These are phyloP conservation scores for Euwallacea fornicatus DNA, from an alignment of 1,140 invertebrate genomes.

Conservation along the genomic window DNA sequence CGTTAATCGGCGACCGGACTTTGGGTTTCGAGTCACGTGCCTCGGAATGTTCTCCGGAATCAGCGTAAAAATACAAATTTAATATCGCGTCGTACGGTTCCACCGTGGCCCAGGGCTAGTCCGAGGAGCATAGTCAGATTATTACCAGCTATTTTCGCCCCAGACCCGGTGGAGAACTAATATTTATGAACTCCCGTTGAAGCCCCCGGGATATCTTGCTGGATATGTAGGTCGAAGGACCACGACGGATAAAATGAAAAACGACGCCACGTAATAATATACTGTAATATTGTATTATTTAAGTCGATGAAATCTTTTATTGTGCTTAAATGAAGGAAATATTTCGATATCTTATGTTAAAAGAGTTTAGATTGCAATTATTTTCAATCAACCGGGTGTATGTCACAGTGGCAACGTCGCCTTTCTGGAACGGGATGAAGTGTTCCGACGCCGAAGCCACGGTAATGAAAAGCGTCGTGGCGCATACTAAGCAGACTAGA, in stretches of 20 bases:
- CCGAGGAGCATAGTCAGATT: conserved; percentile 46
- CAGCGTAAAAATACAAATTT: conserved; percentile 55
- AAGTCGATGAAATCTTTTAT: too few species aligned
- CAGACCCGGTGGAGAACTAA: conserved; percentile 39
- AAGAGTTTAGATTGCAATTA: conserved; percentile 5
- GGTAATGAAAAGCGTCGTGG: conserved; percentile 54
- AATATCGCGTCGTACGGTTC: conserved; percentile 49
- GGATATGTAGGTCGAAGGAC: conserved; percentile 33
- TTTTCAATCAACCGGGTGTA: conserved; percentile 20
- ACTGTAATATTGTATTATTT: too few species aligned
- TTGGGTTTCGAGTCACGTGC: conserved; percentile 51
- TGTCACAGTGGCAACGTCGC: conserved; percentile 19
- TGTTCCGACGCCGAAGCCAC: conserved; percentile 47
- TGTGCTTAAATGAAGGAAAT: too few species aligned
- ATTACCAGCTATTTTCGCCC: conserved; percentile 47
- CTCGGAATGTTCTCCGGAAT: conserved; percentile 51
- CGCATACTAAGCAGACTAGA: conserved; percentile 51
- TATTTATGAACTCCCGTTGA: conserved; percentile 38
- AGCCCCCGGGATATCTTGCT: conserved; percentile 19
- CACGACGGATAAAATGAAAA: conserved; percentile 30
- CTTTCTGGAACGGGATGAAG: conserved; percentile 43
- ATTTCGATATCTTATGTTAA: too few species aligned
- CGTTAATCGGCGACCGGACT: conserved; percentile 49
- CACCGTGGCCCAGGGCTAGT: conserved; percentile 41
- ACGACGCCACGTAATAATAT: not conserved